phyloP scores from a whole-genome alignment of 2,797 vertebrate species.

The Nothura maculosa region DNA sequence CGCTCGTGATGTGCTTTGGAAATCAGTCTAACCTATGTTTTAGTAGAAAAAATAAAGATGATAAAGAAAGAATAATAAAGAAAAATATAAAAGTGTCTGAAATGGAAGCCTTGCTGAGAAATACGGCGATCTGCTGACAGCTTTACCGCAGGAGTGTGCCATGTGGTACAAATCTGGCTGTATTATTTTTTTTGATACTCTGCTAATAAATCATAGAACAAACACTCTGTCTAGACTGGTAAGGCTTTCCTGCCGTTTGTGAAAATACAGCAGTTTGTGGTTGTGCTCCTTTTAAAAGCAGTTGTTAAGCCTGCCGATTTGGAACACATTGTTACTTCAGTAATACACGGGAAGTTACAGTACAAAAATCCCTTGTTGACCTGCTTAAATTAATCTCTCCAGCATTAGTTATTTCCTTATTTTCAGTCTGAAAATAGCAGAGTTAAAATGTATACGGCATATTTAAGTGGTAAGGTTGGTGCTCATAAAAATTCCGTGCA shows the following conservation, averaged over 20 bases:
- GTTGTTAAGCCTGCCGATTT: constrained; percentile 34
- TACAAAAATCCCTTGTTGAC: constrained; percentile 63
- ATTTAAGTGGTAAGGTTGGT: background rate
- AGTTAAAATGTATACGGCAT: background rate
- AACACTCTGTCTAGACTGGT: constrained; percentile 70
- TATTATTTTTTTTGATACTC: background rate
- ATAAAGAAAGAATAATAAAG: too few relatives aligned
- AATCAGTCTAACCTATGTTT: background rate
- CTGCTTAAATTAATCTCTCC: constrained; percentile 68
- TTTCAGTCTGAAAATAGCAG: background rate
- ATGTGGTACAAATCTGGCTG: constrained; percentile 20
- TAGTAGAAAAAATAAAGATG: background rate
- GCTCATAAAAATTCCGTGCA: background rate
- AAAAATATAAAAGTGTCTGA: background rate
- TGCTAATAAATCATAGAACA: constrained; percentile 36
- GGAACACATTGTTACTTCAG: constrained; percentile 30
- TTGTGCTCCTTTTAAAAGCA: background rate
- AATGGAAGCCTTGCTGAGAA: constrained; percentile 5
- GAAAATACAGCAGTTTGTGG: constrained; percentile 57
- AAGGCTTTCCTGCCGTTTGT: constrained; percentile 45
- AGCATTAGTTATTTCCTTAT: constrained; percentile 53
- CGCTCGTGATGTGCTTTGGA: background rate
- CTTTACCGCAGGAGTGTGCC: constrained; percentile 44
- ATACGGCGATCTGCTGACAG: constrained; percentile 9
- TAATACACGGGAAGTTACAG: constrained; percentile 50